phyloP scores from a whole-genome alignment of 2,797 vertebrate genomes.

The Fringilla coelebs region DNA sequence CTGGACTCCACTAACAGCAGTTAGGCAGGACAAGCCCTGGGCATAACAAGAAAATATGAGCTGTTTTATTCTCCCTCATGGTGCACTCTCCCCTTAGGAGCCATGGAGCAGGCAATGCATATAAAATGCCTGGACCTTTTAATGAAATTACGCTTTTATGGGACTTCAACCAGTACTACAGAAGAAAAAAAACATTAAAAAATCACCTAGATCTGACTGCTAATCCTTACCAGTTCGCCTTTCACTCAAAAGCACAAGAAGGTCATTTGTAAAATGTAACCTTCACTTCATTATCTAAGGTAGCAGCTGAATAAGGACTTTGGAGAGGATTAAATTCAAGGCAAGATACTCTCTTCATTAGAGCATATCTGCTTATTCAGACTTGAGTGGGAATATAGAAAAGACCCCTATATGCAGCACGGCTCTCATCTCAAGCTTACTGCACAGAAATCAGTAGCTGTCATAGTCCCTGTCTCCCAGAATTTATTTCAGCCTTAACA shows the following conservation, averaged over 20 bases:
- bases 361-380: background rate
- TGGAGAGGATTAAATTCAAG: constrained; percentile 48
- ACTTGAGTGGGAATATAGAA: background rate
- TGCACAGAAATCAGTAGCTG: background rate
- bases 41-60: background rate
- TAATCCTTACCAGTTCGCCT: background rate
- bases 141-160: constrained; percentile 54
- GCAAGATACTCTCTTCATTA: constrained; percentile 37
- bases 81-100: constrained; percentile 13
- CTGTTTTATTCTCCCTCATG: constrained; percentile 40
- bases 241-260: constrained; percentile 27
- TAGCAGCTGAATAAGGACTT: constrained; percentile 47
- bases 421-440: background rate
- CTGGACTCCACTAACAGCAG: constrained; percentile 5
- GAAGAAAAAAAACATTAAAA: background rate
- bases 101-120: background rate
- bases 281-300: constrained; percentile 49
- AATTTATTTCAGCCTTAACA: background rate
- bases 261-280: constrained; percentile 38
- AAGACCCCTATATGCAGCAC: background rate
- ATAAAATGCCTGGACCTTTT: constrained; percentile 45
- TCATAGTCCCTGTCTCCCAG: background rate
- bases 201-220: background rate
- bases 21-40: background rate
- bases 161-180: background rate